phyloP scores from a whole-genome alignment of 2,797 vertebrate species.

The Lepidocolaptes lacrymiger region DNA sequence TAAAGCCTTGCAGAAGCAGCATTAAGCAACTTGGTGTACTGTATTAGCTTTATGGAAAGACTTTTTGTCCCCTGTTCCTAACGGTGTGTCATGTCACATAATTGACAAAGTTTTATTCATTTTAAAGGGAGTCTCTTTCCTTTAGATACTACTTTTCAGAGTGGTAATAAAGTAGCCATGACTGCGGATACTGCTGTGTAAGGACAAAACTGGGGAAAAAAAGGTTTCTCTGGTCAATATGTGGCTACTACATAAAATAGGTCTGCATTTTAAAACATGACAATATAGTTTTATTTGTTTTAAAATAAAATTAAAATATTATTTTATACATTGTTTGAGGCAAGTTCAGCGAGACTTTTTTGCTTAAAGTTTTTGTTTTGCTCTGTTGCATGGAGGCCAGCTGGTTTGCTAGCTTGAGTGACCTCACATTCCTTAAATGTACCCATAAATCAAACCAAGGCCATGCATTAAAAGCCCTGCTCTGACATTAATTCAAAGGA shows the following conservation, averaged over 20 bases:
- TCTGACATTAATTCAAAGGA: constrained; percentile 18
- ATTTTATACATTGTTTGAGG: constrained; percentile 38
- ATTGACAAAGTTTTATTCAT: not conserved
- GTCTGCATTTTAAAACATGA: not conserved
- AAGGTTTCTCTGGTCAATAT: not conserved
- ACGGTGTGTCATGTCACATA: not conserved
- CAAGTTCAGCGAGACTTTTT: constrained; percentile 22
- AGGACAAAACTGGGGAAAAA: not conserved
- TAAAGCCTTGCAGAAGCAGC: not conserved
- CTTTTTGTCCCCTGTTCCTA: not conserved
- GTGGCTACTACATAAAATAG: not conserved
- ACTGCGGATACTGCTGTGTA: not conserved
- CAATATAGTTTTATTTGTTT: not conserved
- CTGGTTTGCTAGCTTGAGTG: constrained; percentile 70
- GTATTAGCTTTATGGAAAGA: not conserved
- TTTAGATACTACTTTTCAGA: not conserved
- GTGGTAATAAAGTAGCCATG: not conserved
- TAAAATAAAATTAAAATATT: constrained; percentile 8
- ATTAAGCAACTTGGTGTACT: not conserved
- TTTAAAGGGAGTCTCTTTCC: not conserved
- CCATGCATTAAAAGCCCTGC: constrained; percentile 1
- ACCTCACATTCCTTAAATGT: constrained; percentile 76
- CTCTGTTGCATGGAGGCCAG: constrained; percentile 63
- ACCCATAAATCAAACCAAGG: constrained; percentile 74
- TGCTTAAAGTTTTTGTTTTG: constrained; percentile 60